Conservation (phyloP, 2,797 vertebrate genomes). For the Leptoclinus maculatus region DNA sequence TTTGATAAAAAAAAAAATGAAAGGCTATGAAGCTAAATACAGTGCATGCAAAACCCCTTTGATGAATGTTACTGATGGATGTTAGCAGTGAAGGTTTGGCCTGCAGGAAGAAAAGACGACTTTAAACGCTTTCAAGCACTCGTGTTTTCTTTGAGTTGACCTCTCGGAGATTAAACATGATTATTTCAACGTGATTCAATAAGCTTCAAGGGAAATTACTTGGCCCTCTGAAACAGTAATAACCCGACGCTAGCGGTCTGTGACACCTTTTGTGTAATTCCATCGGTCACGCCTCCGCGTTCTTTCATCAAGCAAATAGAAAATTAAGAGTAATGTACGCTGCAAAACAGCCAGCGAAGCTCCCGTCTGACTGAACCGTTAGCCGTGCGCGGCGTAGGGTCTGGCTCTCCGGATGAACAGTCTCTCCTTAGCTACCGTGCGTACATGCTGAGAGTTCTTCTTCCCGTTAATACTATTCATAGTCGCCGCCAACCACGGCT, state of each 20-base stretch:
- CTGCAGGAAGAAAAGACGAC: constrained; percentile 48
- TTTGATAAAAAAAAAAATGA: constrained; percentile 30
- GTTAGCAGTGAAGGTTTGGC: constrained; percentile 54
- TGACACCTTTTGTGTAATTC: constrained; percentile 64
- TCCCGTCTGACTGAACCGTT: constrained; percentile 59
- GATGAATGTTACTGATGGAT: constrained; percentile 58
- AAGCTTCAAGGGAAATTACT: constrained; percentile 66
- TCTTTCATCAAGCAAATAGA: constrained; percentile 65
- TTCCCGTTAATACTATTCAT: constrained; percentile 52
- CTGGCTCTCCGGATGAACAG: constrained; percentile 63
- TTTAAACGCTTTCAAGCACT: constrained; percentile 46
- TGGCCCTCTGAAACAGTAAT: constrained; percentile 56
- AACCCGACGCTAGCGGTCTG: constrained; percentile 54
- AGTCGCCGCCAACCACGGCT: constrained; percentile 35
- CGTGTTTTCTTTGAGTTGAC: constrained; percentile 60
- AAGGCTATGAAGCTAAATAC: constrained; percentile 67
- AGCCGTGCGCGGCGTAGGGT: constrained; percentile 50
- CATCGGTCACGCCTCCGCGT: constrained; percentile 60
- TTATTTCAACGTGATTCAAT: constrained; percentile 70
- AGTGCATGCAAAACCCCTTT: constrained; percentile 71
- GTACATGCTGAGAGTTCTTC: constrained; percentile 35
- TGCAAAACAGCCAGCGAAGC: constrained; percentile 57
- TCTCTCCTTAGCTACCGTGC: constrained; percentile 45
- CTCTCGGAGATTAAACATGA: constrained; percentile 65
- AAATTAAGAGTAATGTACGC: constrained; percentile 72